phyloP scores from a whole-genome alignment of 2,113 vertebrate genomes.

The Poeciliopsis occidentalis region DNA sequence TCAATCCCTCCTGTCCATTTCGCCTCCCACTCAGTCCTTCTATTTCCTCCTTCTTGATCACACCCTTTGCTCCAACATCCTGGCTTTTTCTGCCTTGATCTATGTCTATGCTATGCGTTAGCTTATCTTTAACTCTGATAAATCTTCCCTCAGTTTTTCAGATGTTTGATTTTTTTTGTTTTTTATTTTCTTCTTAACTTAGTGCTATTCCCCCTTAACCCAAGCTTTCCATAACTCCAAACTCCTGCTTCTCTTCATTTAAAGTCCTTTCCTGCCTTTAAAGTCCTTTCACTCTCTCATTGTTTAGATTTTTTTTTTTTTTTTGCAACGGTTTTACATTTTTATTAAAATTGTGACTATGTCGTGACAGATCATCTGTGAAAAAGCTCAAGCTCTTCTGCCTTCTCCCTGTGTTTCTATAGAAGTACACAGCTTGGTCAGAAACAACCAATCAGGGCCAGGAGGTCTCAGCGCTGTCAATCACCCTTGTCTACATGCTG shows the following conservation, averaged over 20 bases:
- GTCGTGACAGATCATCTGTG: too few species aligned
- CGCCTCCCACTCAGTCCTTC: background rate
- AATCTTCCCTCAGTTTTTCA: background rate
- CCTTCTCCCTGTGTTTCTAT: too few species aligned
- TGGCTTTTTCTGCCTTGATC: conserved; percentile 8
- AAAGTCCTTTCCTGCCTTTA: too few species aligned
- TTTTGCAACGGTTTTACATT: background rate
- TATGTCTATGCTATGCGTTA: background rate
- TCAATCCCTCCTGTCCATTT: background rate
- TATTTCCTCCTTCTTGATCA: conserved; percentile 5
- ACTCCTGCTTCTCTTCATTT: background rate
- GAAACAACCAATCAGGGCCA: too few species aligned
- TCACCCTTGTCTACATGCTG: too few species aligned
- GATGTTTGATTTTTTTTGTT: background rate
- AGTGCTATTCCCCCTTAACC: background rate
- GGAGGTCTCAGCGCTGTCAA: too few species aligned
- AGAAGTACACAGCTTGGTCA: too few species aligned
- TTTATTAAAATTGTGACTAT: too few species aligned
- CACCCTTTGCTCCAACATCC: conserved; percentile 1
- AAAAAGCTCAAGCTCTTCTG: too few species aligned
- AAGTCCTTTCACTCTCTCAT: conserved; percentile 20
- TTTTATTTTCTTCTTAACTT: background rate
- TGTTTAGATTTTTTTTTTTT: conserved; percentile 13
- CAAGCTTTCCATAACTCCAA: background rate
- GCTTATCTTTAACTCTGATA: background rate